A percentile compares a stretch with the other conserved stretches of the same genome.
phyloP scores from a whole-genome alignment of 2,113 vertebrate genomes.

The Pelvicachromis taeniatus region DNA sequence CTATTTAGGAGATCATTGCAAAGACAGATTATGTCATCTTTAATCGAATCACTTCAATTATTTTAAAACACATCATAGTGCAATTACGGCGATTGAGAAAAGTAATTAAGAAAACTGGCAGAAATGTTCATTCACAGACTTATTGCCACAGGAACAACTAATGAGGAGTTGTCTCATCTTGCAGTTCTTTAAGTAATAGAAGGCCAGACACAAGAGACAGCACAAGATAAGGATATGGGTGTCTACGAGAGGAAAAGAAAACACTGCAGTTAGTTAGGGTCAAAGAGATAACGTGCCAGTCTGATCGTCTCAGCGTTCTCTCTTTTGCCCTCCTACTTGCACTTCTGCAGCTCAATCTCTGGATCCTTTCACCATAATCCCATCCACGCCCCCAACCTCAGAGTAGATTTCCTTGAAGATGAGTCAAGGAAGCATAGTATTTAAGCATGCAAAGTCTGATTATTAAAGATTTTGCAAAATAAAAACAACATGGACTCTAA shows the following conservation, averaged over 20 bases:
- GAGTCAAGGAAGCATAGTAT: not conserved
- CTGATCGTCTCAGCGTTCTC: constrained; percentile 38
- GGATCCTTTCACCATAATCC: constrained; percentile 11
- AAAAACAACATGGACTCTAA: not conserved
- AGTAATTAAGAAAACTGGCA: not conserved
- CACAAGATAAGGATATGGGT: constrained; percentile 30
- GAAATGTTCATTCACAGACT: not conserved
- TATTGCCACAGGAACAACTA: not conserved
- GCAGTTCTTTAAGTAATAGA: not conserved
- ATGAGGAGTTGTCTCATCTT: not conserved
- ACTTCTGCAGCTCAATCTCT: constrained; percentile 4
- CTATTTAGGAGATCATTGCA: not conserved
- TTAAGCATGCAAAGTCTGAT: not conserved
- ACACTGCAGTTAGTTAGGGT: constrained; percentile 44
- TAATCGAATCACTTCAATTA: not conserved
- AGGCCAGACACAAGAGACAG: constrained; percentile 7
- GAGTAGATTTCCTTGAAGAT: not conserved
- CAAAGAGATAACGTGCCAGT: constrained; percentile 36
- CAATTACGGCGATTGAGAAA: not conserved
- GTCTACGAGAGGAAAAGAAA: constrained; percentile 32
- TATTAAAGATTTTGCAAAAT: not conserved
- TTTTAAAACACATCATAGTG: not conserved
- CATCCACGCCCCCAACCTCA: not conserved
- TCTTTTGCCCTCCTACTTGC: constrained; percentile 12
- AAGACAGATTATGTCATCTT: not conserved